A percentile compares a stretch with the other conserved stretches of the same genome.
Evolutionary conservation across 2,113 vertebrate genomes (phyloP).

Genomic region (Xenus cinereus): DNA sequence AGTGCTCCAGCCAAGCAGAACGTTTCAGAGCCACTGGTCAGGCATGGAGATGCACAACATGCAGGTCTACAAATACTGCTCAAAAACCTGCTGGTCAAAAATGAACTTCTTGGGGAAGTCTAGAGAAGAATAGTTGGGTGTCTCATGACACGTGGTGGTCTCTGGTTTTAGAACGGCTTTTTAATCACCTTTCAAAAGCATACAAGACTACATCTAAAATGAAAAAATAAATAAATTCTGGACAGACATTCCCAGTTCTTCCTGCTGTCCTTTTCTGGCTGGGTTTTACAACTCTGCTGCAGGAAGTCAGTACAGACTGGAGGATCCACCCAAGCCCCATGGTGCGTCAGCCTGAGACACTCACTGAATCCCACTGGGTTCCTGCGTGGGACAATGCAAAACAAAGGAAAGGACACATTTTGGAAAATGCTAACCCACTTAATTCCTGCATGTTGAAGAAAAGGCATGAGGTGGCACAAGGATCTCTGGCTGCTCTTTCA

Average conservation of each 20-base stretch:
- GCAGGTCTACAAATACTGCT: not conserved
- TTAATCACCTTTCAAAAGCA: not conserved
- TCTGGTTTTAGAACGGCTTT: not conserved
- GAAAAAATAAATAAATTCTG: not conserved
- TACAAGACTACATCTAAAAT: not conserved
- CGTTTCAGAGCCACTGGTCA: not conserved
- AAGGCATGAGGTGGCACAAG: not conserved
- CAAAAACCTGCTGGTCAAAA: not conserved
- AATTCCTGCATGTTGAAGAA: not conserved
- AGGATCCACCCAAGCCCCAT: not conserved
- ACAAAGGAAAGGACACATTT: not conserved
- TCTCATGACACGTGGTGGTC: not conserved
- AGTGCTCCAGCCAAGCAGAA: not conserved
- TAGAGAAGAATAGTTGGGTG: not conserved
- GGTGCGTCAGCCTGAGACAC: not conserved
- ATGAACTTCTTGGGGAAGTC: not conserved
- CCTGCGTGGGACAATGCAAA: not conserved
- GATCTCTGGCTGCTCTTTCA: not conserved
- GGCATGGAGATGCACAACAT: rapidly evolving
- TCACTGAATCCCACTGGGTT: not conserved
- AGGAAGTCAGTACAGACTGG: not conserved
- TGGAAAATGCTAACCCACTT: not conserved
- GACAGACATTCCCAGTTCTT: not conserved
- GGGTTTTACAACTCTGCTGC: not conserved
- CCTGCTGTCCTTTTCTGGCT: not conserved